Conservation (phyloP, 2,888 invertebrate genomes). For the Pseudoips prasinana region DNA sequence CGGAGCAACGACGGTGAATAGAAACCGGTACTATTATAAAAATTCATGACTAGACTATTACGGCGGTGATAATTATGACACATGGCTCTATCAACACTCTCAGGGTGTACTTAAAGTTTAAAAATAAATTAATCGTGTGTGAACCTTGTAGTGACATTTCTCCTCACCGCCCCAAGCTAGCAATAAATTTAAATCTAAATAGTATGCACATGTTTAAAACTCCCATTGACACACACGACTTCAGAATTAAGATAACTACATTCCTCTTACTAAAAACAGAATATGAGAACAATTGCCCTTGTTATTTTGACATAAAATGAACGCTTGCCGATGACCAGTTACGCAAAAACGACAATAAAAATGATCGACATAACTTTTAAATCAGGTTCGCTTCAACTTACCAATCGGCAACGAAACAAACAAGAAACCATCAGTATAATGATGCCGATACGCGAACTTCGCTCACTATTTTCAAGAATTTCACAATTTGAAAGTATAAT, state of each 20-base stretch:
- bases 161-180: conserved; percentile 13
- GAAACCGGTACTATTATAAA: neutral
- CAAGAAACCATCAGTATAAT: conserved; percentile 57
- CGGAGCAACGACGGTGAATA: too few species aligned
- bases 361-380: conserved; percentile 6
- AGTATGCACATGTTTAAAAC: conserved; percentile 24
- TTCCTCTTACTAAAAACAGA: too few species aligned
- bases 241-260: too few species aligned
- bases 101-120: neutral
- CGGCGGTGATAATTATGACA: neutral
- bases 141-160: conserved; percentile 16
- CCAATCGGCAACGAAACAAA: conserved; percentile 21
- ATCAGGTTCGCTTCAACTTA: conserved; percentile 16
- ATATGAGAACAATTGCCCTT: too few species aligned
- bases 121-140: conserved; percentile 2
- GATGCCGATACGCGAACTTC: conserved; percentile 51
- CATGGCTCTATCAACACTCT: conserved; percentile 1
- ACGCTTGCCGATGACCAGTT: neutral
- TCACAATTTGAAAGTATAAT: conserved; percentile 75
- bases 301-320: neutral
- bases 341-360: conserved; percentile 11
- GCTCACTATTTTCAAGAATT: conserved; percentile 47
- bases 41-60: neutral
- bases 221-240: too few species aligned
- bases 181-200: conserved; percentile 29